Base-by-base conservation (phyloP, 2,888 invertebrate species). In the Tiliacea aurago region DNA sequence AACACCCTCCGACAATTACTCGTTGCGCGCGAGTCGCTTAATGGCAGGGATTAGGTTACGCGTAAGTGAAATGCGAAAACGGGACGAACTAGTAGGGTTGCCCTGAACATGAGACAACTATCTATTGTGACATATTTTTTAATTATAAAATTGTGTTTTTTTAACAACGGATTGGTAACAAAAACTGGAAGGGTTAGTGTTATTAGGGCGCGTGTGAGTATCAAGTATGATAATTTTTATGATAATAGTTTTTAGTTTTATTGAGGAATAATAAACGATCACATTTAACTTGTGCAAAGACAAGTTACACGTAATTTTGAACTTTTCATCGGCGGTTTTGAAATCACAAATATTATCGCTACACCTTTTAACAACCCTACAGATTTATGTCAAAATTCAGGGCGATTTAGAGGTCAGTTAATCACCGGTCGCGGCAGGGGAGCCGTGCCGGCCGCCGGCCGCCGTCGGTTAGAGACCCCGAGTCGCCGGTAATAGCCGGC, bases 1-100 rank as follows among this genome's bases (percentile, higher is more conserved):
- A 90, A 90, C 94, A 94, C 95, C 95, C 95, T 93, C 88, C 92
- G 90, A 92, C 94, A 94, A 95, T 94, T 94, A 94, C 89, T 88
- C 89, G 88, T 87, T 90, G 89, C 90, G 90, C 91, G 90, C 91
- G 90, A 92, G 91, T 90, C 86, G 91, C 87, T 91, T 95, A 95
- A 95, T 95, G 94, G 93, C 84, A 83, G 88, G 94, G 94, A 95
- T 95, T 94, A 94, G 89, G 93, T 93, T 94, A 92, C 91, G 90
- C 87, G 89, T 91, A 92, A 94, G 91, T 94, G 94, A 93, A 94
- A 92, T 90, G 91, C 91, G 91, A 90, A 91, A 91, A 91, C 70
- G 85, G 76, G 87, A 86, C 67, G 56, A 85, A 83, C 47, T 83
- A 71, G 72, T 89, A 91, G 92, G 92, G 93, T 80, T 91, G 89